Base-by-base conservation (phyloP, 53 echinoderm and acorn worm genomes). In the Paracentrotus lividus region DNA sequence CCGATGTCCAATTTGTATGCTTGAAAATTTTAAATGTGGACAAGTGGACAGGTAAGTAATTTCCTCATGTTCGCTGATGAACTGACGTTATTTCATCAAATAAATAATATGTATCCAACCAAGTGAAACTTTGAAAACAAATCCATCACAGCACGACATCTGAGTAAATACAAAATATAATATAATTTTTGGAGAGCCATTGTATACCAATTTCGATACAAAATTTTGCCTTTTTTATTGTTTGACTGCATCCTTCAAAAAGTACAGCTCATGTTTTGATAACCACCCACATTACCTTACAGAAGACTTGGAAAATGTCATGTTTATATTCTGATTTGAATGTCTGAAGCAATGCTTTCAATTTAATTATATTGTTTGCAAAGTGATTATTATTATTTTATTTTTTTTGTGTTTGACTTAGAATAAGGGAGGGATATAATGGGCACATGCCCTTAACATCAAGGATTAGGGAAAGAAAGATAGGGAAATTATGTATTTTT, bases 341-440 rank as follows among this genome's bases (percentile, higher is more conserved):
- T 81, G n/a, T 45, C 47, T 47, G 47, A 47, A 81, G 21, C 13
- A 45, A 81, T 81, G 81, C 47, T 44, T 81, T 8, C n/a, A n/a
- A 81, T 81, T 81, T 47, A 45, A 81, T 81, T 81, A 47, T 44
- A 47, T 81, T 81, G 81, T 81, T 81, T 81, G 81, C 47, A 47
- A 81, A 49, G 47, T 27, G 24, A 45, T 1, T 47, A 13, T 45
- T 81, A 47, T 14, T 81, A 45, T 81, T 43, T 24, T 40, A 10
- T 18, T 61, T 36, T 6, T 40, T 36, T 72, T 1, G 16, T 40
- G 72, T 72, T 15, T 40, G 40, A 72, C 18, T 18, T 72, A 36
- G 5, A 10, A 36, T 36, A 72, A 4, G 36, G 72, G 16, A 40
- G 36, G n/a, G n/a, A 72, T 20, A 64, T 64, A 31, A 0, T 29